Conservation (phyloP, 2,113 vertebrate genomes). For the Ictalurus furcatus region DNA sequence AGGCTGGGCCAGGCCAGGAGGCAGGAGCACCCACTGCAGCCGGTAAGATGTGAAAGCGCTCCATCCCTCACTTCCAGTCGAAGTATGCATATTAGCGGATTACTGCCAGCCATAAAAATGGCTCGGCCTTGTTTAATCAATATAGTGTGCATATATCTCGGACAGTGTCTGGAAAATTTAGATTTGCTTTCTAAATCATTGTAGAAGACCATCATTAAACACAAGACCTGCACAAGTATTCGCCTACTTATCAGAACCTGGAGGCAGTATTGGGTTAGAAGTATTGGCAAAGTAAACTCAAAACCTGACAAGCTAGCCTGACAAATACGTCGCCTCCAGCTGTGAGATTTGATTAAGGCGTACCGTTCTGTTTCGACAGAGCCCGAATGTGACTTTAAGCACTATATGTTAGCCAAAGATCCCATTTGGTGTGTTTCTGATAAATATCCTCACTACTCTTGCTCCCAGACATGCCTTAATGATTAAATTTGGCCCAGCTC, state of each 20-base stretch:
- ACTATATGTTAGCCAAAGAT: constrained; percentile 23
- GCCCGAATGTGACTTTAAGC: constrained; percentile 8
- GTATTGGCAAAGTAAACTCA: constrained; percentile 15
- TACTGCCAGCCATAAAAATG: constrained; percentile 14
- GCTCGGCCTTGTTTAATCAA: background rate
- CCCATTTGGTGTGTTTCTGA: constrained; percentile 15
- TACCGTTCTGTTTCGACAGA: background rate
- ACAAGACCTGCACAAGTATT: constrained; percentile 1
- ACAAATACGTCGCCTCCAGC: constrained; percentile 32
- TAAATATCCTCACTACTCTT: constrained; percentile 31
- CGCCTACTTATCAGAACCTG: constrained; percentile 8
- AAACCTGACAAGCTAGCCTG: constrained; percentile 17
- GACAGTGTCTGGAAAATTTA: background rate
- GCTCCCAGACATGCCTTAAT: constrained; percentile 39
- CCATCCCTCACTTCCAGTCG: background rate
- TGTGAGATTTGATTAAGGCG: constrained; percentile 16
- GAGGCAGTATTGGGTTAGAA: constrained; percentile 15
- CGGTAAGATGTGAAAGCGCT: constrained; percentile 74
- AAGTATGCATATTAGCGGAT: constrained; percentile 1
- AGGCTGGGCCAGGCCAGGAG: constrained; percentile 85
- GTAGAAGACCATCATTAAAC: constrained; percentile 19
- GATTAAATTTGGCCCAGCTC: constrained; percentile 46
- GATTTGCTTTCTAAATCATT: background rate
- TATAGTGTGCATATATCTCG: background rate
- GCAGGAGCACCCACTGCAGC: constrained; percentile 84